Conservation (phyloP, 2,888 invertebrate species). For the Mechanitis mazaeus region DNA sequence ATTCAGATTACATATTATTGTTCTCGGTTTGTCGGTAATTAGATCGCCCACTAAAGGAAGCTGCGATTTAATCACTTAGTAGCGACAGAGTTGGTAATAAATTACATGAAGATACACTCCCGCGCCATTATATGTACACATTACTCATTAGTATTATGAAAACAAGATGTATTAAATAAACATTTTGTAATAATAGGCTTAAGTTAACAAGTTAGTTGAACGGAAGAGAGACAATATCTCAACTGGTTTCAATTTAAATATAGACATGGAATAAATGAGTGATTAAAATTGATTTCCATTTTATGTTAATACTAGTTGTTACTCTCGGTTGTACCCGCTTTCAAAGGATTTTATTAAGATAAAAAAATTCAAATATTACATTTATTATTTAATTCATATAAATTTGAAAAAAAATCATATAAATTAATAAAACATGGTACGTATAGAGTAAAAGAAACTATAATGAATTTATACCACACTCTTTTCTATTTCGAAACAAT, state of each 20-base stretch:
- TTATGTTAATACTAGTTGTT: neutral
- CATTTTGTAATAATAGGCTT: constrained; percentile 13
- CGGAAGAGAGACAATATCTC: constrained; percentile 6
- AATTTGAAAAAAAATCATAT: too few relatives aligned
- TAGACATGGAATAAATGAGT: neutral
- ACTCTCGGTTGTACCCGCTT: too few relatives aligned
- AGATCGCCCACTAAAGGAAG: constrained; percentile 72
- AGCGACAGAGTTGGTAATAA: constrained; percentile 64
- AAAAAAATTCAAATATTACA: too few relatives aligned
- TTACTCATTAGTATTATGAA: constrained; percentile 45
- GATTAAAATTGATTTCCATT: neutral
- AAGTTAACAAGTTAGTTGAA: constrained; percentile 2
- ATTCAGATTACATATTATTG: constrained; percentile 73
- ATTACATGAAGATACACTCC: constrained; percentile 48
- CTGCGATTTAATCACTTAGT: constrained; percentile 60
- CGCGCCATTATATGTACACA: constrained; percentile 41
- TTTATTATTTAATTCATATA: too few relatives aligned
- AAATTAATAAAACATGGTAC: too few relatives aligned
- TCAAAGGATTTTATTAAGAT: too few relatives aligned
- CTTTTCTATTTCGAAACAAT: constrained; percentile 14
- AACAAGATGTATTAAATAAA: constrained; percentile 22
- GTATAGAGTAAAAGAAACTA: neutral
- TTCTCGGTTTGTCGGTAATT: constrained; percentile 72
- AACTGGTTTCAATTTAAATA: constrained; percentile 6
- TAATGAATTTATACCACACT: constrained; percentile 12